A percentile compares a stretch with the other conserved stretches of the same genome.
Evolutionary conservation across 2,797 vertebrate species (phyloP).

Genomic region (Periparus ater): DNA sequence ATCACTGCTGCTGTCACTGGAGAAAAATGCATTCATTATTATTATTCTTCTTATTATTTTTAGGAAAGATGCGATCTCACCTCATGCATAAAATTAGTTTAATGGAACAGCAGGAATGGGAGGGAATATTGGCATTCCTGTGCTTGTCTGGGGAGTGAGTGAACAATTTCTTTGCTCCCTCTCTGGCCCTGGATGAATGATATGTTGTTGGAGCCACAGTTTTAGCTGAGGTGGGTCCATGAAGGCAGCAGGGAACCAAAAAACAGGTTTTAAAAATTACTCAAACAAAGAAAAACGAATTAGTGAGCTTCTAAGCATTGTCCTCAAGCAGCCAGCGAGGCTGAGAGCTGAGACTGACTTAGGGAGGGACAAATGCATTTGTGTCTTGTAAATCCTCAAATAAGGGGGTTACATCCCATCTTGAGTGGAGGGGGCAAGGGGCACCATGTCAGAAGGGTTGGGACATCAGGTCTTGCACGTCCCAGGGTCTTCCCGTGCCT

Average conservation of each 20-base stretch:
- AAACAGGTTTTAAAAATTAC: background rate
- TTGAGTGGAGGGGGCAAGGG: background rate
- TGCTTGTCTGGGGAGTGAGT: background rate
- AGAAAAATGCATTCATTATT: conserved; percentile 60
- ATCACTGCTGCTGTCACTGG: conserved; percentile 8
- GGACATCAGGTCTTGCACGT: fast-evolving
- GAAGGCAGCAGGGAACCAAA: background rate
- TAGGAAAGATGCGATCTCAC: conserved; percentile 37
- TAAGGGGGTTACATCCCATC: background rate
- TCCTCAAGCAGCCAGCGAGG: background rate
- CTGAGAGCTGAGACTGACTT: background rate
- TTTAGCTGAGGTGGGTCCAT: background rate
- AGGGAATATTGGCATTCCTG: conserved; percentile 24
- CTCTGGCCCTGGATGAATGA: conserved; percentile 1
- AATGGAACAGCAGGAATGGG: conserved; percentile 43
- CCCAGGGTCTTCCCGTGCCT: fast-evolving
- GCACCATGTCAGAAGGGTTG: fast-evolving
- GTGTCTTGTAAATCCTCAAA: background rate
- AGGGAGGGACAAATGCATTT: background rate
- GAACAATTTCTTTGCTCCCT: conserved; percentile 24
- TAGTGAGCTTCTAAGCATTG: background rate
- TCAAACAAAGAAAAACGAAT: background rate
- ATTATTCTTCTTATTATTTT: conserved; percentile 41
- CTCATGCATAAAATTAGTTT: conserved; percentile 71
- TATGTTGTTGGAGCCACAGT: background rate